Evolutionary conservation across 1,140 invertebrate genomes (phyloP).

Genomic region (Philopotamus ludificatus): DNA sequence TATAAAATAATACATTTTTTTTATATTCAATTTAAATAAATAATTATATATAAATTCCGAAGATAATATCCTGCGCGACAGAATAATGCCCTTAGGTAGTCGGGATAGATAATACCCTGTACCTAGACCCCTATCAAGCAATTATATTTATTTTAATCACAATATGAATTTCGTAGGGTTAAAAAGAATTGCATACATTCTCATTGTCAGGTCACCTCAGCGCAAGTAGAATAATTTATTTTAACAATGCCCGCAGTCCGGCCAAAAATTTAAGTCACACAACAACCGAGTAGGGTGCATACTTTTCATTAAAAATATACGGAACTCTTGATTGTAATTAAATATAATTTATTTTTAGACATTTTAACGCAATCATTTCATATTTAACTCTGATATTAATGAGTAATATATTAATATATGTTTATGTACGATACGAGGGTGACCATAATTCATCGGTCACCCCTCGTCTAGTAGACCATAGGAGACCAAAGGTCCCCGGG

Average conservation of each 20-base stretch:
- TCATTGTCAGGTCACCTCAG: constrained; percentile 33
- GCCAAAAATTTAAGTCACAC: background rate
- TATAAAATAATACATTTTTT: no score
- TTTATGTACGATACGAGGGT: background rate
- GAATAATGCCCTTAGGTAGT: no score
- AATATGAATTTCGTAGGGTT: constrained; percentile 36
- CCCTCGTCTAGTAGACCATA: background rate
- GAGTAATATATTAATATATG: background rate
- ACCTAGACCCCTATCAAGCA: constrained; percentile 38
- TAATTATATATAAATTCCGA: no score
- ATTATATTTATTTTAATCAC: constrained; percentile 42
- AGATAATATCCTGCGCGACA: no score
- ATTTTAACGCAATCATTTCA: background rate
- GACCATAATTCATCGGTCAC: constrained; percentile 1
- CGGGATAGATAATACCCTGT: constrained; percentile 13
- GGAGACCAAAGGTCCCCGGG: background rate
- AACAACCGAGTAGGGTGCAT: background rate
- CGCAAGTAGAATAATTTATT: constrained; percentile 36
- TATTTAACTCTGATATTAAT: background rate
- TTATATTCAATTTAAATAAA: no score
- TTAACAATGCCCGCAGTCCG: constrained; percentile 36
- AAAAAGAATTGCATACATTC: constrained; percentile 31
- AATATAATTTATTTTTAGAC: background rate
- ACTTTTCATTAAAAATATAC: background rate
- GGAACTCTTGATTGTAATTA: background rate